phyloP scores from a whole-genome alignment of 2,113 vertebrate genomes.

The Columbina picui region DNA sequence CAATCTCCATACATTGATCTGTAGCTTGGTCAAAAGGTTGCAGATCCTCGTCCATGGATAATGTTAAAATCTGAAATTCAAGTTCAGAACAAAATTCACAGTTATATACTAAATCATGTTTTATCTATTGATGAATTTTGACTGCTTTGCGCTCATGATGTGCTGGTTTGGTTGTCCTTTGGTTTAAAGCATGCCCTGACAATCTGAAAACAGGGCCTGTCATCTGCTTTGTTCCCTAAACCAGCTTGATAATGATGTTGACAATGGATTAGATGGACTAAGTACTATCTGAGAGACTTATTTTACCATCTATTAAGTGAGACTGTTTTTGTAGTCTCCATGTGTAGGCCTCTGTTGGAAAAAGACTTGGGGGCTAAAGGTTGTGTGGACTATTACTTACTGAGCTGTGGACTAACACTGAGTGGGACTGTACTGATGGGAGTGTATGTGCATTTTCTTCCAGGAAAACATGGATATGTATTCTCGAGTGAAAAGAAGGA shows the following conservation, averaged over 20 bases:
- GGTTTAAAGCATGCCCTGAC: not conserved
- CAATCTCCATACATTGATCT: not conserved
- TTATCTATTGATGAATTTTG: not conserved
- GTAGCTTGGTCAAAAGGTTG: not conserved
- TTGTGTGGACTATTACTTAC: not conserved
- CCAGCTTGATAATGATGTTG: not conserved
- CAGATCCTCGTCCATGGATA: not conserved
- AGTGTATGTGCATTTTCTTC: not conserved
- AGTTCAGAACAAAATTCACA: not conserved
- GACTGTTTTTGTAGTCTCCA: not conserved
- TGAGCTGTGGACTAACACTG: not conserved
- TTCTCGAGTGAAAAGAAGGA: conserved; percentile 93
- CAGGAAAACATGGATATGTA: conserved; percentile 99
- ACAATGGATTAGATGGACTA: not conserved
- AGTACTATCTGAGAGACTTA: not conserved
- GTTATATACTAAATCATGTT: not conserved
- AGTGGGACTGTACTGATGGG: not conserved
- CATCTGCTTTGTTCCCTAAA: not conserved
- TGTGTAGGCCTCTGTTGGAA: not conserved
- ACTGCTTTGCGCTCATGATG: fast-evolving
- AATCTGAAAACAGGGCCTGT: not conserved
- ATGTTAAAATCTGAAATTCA: not conserved
- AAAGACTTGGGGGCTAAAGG: not conserved
- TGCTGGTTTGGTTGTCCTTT: not conserved
- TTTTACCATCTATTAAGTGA: not conserved